Evolutionary conservation across 2,888 invertebrate species (phyloP).

Genomic region (Leptinotarsa haldemani): DNA sequence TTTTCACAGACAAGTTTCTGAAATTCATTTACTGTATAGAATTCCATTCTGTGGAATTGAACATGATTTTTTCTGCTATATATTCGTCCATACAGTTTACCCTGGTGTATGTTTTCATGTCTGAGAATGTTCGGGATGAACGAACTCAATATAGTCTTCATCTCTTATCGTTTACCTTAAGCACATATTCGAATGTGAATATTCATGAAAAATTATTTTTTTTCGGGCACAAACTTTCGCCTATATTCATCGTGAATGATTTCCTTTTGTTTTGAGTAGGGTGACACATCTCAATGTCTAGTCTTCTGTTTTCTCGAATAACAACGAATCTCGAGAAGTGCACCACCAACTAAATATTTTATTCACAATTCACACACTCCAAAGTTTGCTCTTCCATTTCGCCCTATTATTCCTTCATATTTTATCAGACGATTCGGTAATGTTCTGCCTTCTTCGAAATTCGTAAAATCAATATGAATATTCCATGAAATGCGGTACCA

Average conservation of each 20-base stretch:
- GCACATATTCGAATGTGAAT: too few species aligned
- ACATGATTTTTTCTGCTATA: too few species aligned
- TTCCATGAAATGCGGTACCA: background rate
- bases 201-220: background rate
- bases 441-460: background rate
- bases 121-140: too few species aligned
- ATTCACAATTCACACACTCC: conserved; percentile 2
- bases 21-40: too few species aligned
- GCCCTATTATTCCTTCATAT: conserved; percentile 1
- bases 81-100: too few species aligned
- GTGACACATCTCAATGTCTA: conserved; percentile 4
- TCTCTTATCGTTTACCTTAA: too few species aligned
- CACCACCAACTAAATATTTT: background rate
- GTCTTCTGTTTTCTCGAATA: background rate
- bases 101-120: too few species aligned
- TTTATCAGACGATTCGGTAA: conserved; percentile 14
- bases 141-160: too few species aligned
- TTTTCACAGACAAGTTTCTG: too few species aligned
- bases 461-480: background rate
- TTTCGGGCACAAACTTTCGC: background rate
- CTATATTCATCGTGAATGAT: background rate
- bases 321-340: background rate
- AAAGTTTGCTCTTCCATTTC: background rate
- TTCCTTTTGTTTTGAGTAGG: background rate
- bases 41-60: too few species aligned